phyloP scores from a whole-genome alignment of 2,888 invertebrate genomes.

The Morpho deidamia region DNA sequence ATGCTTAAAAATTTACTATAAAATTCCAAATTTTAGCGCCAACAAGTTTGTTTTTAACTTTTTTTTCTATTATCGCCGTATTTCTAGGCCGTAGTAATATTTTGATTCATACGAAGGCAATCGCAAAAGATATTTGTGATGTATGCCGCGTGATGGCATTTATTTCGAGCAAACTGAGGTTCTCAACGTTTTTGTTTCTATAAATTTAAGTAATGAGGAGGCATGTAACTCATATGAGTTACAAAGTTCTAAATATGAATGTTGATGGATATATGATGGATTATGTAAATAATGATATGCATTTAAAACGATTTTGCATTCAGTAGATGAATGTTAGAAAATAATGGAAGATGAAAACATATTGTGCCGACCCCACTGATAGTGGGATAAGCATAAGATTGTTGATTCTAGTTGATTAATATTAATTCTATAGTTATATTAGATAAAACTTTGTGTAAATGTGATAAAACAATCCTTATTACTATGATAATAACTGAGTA shows the following conservation, averaged over 20 bases:
- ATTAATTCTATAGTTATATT: not conserved
- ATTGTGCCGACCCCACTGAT: not conserved
- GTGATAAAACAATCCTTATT: too few species aligned
- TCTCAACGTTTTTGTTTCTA: not conserved
- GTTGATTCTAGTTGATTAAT: not conserved
- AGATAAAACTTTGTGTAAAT: too few species aligned
- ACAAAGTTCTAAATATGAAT: not conserved
- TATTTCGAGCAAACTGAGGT: not conserved
- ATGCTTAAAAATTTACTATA: too few species aligned
- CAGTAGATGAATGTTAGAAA: not conserved
- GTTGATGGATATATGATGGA: not conserved
- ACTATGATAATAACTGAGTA: not conserved
- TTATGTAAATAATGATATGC: not conserved
- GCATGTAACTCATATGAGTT: not conserved
- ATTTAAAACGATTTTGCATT: not conserved
- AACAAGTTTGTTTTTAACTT: too few species aligned
- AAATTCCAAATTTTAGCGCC: too few species aligned
- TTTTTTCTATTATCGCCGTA: too few species aligned
- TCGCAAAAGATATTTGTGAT: slow-evolving; percentile 5
- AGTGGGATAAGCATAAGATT: not conserved
- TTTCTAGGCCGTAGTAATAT: not conserved
- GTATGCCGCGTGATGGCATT: slow-evolving; percentile 11
- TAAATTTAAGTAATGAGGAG: not conserved
- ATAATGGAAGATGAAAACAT: not conserved
- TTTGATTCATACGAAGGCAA: not conserved